phyloP scores from a whole-genome alignment of 1,140 invertebrate species.

The Liolophura sinensis region DNA sequence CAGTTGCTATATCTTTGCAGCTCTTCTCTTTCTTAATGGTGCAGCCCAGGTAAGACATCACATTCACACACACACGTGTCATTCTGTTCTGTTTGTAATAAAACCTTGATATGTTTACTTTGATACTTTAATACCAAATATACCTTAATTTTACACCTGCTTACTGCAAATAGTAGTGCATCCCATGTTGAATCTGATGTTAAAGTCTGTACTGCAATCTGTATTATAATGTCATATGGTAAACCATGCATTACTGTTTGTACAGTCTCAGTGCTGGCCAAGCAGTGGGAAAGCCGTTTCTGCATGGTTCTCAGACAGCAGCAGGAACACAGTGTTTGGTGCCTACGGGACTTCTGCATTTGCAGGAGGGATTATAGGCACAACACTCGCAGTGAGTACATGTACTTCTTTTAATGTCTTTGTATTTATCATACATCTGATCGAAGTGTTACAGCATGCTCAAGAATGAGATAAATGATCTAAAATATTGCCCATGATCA shows the following conservation, averaged over 20 bases:
- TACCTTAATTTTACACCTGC: too few species aligned
- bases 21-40: slow-evolving; percentile 61
- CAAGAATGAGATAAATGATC: too few species aligned
- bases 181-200: too few species aligned
- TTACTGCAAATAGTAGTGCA: too few species aligned
- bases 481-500: too few species aligned
- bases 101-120: too few species aligned
- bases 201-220: too few species aligned
- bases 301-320: slow-evolving; percentile 60
- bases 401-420: neutral
- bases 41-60: slow-evolving; percentile 54
- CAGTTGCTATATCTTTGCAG: slow-evolving; percentile 51
- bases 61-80: neutral
- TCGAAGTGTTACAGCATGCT: neutral
- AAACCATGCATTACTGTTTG: neutral
- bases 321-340: slow-evolving; percentile 61
- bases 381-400: slow-evolving; percentile 59
- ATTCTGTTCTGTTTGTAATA: too few species aligned
- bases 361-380: slow-evolving; percentile 62
- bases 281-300: slow-evolving; percentile 59
- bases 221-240: too few species aligned
- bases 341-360: slow-evolving; percentile 63
- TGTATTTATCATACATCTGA: neutral
- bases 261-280: slow-evolving; percentile 60
- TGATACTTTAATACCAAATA: too few species aligned